Evolutionary conservation across 2,888 invertebrate species (phyloP).

Genomic region (Autographa gamma): DNA sequence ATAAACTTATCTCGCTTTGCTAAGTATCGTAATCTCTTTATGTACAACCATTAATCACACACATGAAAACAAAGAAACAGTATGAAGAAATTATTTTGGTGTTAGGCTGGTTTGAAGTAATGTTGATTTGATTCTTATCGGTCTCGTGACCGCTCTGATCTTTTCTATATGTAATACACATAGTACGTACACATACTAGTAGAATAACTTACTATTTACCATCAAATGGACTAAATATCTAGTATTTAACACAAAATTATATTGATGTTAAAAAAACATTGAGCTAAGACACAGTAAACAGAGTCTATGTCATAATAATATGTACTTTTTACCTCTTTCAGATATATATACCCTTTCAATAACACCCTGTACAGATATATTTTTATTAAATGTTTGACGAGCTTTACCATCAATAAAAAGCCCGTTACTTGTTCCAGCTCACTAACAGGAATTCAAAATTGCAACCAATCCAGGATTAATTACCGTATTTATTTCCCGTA

Average conservation of each 20-base stretch:
- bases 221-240: too few species aligned
- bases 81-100: not conserved
- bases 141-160: not conserved
- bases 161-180: too few species aligned
- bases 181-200: too few species aligned
- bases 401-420: not conserved
- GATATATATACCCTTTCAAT: too few species aligned
- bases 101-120: not conserved
- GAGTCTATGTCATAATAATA: too few species aligned
- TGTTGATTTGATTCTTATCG: not conserved
- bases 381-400: not conserved
- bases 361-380: too few species aligned
- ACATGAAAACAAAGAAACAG: not conserved
- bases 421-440: not conserved
- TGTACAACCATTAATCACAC: not conserved
- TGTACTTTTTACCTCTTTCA: too few species aligned
- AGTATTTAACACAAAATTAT: too few species aligned
- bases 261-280: too few species aligned
- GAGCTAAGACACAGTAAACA: too few species aligned
- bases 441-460: not conserved
- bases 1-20: constrained; percentile 33
- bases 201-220: too few species aligned
- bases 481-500: not conserved
- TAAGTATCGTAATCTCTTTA: constrained; percentile 8
- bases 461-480: not conserved